phyloP scores from a whole-genome alignment of 2,113 vertebrate genomes.

The Chaenogobius annularis region DNA sequence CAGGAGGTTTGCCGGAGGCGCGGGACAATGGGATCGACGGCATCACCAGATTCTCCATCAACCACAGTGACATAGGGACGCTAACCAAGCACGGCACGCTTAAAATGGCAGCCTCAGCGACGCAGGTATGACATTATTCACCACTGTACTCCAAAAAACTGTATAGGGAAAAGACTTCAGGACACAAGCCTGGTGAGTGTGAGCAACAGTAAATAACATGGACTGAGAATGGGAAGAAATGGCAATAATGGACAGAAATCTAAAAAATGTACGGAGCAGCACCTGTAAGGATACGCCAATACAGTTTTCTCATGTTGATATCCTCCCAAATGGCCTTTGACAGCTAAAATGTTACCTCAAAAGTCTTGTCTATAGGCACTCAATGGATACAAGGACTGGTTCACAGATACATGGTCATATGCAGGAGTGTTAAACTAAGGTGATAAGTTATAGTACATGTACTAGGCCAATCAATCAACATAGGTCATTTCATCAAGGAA shows the following conservation, averaged over 20 bases:
- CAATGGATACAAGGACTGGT: conserved; percentile 21
- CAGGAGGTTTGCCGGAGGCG: conserved; percentile 74
- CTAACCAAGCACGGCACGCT: conserved; percentile 73
- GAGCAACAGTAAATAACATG: conserved; percentile 50
- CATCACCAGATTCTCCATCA: conserved; percentile 73
- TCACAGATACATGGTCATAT: conserved; percentile 28
- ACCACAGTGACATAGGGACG: conserved; percentile 77
- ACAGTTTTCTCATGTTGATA: conserved; percentile 29
- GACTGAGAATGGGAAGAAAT: conserved; percentile 62
- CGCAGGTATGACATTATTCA: conserved; percentile 72
- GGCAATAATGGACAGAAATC: conserved; percentile 82
- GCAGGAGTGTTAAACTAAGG: conserved; percentile 14
- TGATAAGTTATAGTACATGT: conserved; percentile 33
- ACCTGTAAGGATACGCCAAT: conserved; percentile 41
- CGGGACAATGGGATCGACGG: conserved; percentile 78
- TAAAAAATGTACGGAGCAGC: conserved; percentile 26
- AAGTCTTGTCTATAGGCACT: conserved; percentile 39
- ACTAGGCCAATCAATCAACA: conserved; percentile 34
- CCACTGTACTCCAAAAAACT: conserved; percentile 53
- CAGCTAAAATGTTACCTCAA: conserved; percentile 63
- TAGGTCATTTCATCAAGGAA: conserved; percentile 12
- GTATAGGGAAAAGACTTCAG: conserved; percentile 41
- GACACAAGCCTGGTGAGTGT: conserved; percentile 82
- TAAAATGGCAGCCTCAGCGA: conserved; percentile 77
- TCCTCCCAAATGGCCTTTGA: conserved; percentile 48